Evolutionary conservation across 2,888 invertebrate genomes (phyloP), one percentile per base, ranked within the genome.

Genomic region (Drosophila meridionalis): DNA sequence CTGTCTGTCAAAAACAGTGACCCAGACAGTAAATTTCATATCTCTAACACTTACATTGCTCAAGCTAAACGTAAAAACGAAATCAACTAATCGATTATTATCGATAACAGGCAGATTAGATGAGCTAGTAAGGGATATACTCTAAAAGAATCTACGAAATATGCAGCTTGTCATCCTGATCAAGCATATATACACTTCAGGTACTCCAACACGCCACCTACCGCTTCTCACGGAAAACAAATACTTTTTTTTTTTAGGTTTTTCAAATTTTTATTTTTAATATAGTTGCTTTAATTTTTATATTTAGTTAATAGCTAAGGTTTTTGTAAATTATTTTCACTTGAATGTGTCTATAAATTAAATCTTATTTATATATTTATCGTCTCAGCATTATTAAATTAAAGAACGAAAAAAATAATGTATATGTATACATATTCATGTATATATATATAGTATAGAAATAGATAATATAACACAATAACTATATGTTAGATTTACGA

Each of bases 291-390:
- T 77, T 64, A 62, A 60, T 63, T 73, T 80, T 73, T 74, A 88
- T 83, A 82, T 80, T 83, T 81, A 80, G 60, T 78, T 80, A 72
- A 78, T 74, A 84, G 83, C 89, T 80, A 82, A 73, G 69, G 76
- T 85, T 89, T 80, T 85, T 85, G 89, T 85, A 85, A 89, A 85
- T 89, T 85, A 89, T 80, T 82, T 80, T 82, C 80, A 85, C 67
- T 89, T 86, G 68, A 87, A 89, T 87, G 78, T 79, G 74, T 89
- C 90, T 87, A 89, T 86, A 86, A 89, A 89, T 89, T 86, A 89
- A 82, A 73, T 73, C 80, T 85, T 85, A 84, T 65, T 73, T 85
- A 68, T 87, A 89, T 89, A 89, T 89, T 79, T 75, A 83, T 84
- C 82, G 73, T 83, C 89, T 73, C 87, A 73, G 87, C 75, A 82